phyloP scores from a whole-genome alignment of 2,113 vertebrate genomes.

The Sinocyclocheilus grahami region DNA sequence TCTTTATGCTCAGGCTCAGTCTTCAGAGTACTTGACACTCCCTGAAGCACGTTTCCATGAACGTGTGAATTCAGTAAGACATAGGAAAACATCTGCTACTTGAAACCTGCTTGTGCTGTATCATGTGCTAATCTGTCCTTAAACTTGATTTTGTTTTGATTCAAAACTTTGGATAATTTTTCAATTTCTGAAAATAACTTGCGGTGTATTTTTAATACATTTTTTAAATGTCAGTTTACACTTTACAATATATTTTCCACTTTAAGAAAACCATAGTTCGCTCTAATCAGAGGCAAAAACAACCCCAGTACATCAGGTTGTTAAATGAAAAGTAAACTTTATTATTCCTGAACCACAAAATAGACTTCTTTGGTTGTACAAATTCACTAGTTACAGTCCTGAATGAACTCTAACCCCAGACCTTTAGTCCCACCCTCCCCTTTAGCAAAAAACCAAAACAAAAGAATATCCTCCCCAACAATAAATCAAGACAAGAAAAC shows the following conservation, averaged over 20 bases:
- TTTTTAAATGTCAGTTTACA: neutral
- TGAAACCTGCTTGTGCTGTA: neutral
- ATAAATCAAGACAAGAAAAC: slow-evolving; percentile 67
- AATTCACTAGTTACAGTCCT: slow-evolving; percentile 99
- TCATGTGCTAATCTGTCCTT: neutral
- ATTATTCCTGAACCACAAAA: slow-evolving; percentile 99
- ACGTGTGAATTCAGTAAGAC: neutral
- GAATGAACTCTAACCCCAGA: slow-evolving; percentile 78
- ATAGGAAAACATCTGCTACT: neutral
- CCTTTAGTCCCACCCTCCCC: slow-evolving; percentile 64
- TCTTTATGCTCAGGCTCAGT: no score
- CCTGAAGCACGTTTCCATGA: neutral
- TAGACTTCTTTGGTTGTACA: slow-evolving; percentile 99
- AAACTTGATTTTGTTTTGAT: neutral
- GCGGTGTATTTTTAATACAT: no score
- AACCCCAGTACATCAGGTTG: slow-evolving; percentile 59
- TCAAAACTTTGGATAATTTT: neutral
- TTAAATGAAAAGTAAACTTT: slow-evolving; percentile 98
- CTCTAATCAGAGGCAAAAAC: slow-evolving; percentile 47
- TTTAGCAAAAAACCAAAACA: slow-evolving; percentile 62
- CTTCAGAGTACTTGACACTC: neutral
- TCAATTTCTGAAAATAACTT: neutral
- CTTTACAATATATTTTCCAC: neutral
- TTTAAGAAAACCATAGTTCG: neutral
- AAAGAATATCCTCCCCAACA: slow-evolving; percentile 39